Conservation (phyloP, 2,888 invertebrate genomes). For the Ditylenchus weischeri region DNA sequence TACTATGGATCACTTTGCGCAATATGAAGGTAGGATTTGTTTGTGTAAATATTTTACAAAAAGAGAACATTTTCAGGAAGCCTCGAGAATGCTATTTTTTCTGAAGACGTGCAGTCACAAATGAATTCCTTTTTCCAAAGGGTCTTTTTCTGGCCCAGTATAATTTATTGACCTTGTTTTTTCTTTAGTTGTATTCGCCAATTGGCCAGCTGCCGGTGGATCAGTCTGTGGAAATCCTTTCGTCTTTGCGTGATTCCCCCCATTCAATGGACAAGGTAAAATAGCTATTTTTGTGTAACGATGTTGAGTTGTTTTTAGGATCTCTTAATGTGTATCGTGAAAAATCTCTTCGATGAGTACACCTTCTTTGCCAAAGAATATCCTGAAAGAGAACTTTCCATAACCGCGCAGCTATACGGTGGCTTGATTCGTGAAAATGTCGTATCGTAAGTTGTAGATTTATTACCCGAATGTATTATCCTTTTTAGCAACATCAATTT, state of each 20-base stretch:
- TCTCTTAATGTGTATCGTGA: conserved; percentile 88
- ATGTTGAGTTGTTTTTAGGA: conserved; percentile 47
- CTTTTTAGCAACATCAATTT: conserved; percentile 45
- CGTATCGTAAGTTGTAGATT: conserved; percentile 60
- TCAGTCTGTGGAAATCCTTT: too few relatives aligned
- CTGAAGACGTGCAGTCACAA: conserved; percentile 88
- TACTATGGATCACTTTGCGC: too few relatives aligned
- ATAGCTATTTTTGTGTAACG: too few relatives aligned
- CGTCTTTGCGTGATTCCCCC: too few relatives aligned
- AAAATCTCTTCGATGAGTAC: conserved; percentile 96
- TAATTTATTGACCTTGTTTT: too few relatives aligned
- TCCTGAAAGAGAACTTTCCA: conserved; percentile 92
- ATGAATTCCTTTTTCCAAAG: conserved; percentile 96
- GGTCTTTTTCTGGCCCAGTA: conserved; percentile 63
- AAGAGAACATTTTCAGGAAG: conserved; percentile 16
- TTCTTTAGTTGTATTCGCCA: conserved; percentile 23
- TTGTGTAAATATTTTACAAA: too few relatives aligned
- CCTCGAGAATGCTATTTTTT: conserved; percentile 25
- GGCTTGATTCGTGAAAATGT: conserved; percentile 65
- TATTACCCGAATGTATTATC: background rate
- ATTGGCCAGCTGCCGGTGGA: background rate
- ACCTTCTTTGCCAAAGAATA: conserved; percentile 91
- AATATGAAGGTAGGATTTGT: too few relatives aligned
- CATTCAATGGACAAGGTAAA: too few relatives aligned
- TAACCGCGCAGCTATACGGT: conserved; percentile 93